These are phyloP conservation scores for Anarhynchus alexandrinus DNA, from an alignment of 2,113 vertebrate genomes.

Conservation along the genomic window DNA sequence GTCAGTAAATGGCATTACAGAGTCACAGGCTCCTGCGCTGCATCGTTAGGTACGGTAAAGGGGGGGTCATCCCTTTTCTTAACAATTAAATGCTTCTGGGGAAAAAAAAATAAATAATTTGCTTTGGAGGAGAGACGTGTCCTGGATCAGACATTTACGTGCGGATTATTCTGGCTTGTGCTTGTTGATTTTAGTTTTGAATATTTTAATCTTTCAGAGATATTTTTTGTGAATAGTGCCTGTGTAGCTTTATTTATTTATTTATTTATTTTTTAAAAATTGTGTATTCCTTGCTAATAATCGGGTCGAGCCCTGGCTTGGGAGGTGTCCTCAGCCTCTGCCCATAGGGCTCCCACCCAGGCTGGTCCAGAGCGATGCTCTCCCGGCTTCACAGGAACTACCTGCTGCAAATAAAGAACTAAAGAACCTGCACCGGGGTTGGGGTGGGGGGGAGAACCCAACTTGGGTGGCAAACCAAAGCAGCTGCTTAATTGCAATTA, in stretches of 20 bases:
- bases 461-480: not conserved
- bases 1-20: not conserved
- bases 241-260: not conserved
- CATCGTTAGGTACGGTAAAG: not conserved
- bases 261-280: not conserved
- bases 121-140: not conserved
- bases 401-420: not conserved
- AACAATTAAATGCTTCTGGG: not conserved
- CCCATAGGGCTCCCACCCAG: not conserved
- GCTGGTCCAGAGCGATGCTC: not conserved
- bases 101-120: not conserved
- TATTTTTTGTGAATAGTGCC: rapidly evolving
- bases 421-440: not conserved
- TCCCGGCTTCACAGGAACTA: not conserved
- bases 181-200: not conserved
- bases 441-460: not conserved
- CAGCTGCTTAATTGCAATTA: not conserved
- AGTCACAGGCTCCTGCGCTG: not conserved
- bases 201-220: not conserved
- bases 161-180: not conserved
- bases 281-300: not conserved
- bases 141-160: not conserved
- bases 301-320: not conserved
- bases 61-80: not conserved
- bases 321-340: not conserved